Percentiles rank a stretch among this genome's conserved stretches.
These are phyloP conservation scores for Drepana falcataria DNA, from an alignment of 2,888 invertebrate genomes.

Conservation along the genomic window DNA sequence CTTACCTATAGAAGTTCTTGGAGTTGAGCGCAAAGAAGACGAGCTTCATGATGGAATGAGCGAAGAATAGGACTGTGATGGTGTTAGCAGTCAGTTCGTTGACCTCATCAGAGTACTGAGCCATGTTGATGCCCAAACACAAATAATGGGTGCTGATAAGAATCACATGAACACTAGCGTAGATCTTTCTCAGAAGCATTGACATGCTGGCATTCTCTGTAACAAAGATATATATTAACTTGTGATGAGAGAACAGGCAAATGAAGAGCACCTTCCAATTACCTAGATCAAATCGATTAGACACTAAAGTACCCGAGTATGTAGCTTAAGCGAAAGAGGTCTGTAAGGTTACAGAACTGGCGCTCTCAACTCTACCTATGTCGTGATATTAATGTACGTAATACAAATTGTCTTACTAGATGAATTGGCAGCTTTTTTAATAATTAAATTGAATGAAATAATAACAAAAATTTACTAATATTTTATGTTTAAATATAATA, in stretches of 20 bases:
- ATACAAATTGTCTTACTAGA: no score
- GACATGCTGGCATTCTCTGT: conserved; percentile 68
- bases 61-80: conserved; percentile 89
- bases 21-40: conserved; percentile 85
- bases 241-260: not conserved
- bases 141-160: conserved; percentile 81
- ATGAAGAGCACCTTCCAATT: no score
- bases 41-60: conserved; percentile 86
- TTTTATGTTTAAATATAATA: no score
- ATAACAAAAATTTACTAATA: no score
- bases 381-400: no score
- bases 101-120: conserved; percentile 85
- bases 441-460: no score
- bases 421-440: no score
- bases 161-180: conserved; percentile 79
- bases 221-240: conserved; percentile 6
- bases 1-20: conserved; percentile 85
- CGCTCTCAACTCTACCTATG: no score
- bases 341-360: no score
- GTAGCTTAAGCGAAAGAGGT: no score
- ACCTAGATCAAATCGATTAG: no score
- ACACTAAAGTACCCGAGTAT: no score
- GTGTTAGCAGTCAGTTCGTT: conserved; percentile 87
- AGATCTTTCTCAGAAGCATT: conserved; percentile 78
- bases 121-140: conserved; percentile 83